A percentile compares a stretch with the other conserved stretches of the same genome.
Evolutionary conservation across 2,888 invertebrate species (phyloP).

Genomic region (Leucophenga montana): DNA sequence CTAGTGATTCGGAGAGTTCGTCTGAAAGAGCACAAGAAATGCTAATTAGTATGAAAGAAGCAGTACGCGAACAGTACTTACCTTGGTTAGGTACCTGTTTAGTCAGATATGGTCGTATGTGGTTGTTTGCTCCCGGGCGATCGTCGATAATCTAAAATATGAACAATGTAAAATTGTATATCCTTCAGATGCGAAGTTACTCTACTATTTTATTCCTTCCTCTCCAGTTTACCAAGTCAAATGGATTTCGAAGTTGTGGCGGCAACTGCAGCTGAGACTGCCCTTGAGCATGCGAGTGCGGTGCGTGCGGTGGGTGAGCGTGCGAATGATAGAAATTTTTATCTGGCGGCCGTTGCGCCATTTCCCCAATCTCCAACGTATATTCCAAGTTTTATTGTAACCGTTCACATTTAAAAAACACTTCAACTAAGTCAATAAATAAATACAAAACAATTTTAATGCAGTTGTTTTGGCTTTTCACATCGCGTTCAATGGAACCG

Average conservation of each 20-base stretch:
- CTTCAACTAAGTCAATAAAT: constrained; percentile 29
- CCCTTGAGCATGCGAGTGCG: constrained; percentile 37
- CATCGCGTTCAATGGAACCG: constrained; percentile 38
- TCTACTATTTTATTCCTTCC: too few relatives aligned
- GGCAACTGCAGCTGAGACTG: constrained; percentile 61
- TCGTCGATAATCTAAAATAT: constrained; percentile 58
- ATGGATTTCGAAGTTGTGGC: constrained; percentile 62
- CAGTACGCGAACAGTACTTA: too few relatives aligned
- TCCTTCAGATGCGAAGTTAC: too few relatives aligned
- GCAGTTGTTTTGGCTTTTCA: constrained; percentile 45
- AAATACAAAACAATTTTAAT: background rate
- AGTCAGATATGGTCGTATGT: constrained; percentile 59
- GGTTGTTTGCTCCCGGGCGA: constrained; percentile 58
- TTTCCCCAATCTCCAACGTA: constrained; percentile 49
- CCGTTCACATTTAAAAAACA: constrained; percentile 53
- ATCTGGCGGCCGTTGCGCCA: constrained; percentile 65
- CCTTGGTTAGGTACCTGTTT: constrained; percentile 58
- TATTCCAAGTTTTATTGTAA: constrained; percentile 44
- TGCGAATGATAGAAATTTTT: constrained; percentile 58
- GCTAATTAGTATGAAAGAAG: too few relatives aligned
- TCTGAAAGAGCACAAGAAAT: too few relatives aligned
- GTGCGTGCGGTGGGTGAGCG: constrained; percentile 39
- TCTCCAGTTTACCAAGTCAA: too few relatives aligned
- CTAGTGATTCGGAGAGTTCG: constrained; percentile 57
- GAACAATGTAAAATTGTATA: too few relatives aligned